These are phyloP conservation scores for Lepus europaeus DNA, from an alignment of 2,113 vertebrate genomes.

Conservation along the genomic window DNA sequence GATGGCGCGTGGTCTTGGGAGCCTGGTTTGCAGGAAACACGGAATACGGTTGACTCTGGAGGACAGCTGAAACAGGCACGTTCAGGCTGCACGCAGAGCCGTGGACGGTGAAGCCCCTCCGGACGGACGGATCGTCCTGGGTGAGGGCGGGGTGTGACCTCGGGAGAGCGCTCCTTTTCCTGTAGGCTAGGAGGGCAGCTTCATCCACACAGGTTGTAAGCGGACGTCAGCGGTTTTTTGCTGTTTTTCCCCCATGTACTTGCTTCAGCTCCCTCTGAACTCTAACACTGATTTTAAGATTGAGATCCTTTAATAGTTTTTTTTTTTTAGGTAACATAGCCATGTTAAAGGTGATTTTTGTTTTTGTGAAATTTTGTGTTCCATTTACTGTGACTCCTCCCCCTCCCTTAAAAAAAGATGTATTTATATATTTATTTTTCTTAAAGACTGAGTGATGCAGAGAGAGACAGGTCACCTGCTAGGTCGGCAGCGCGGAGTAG, in stretches of 20 bases:
- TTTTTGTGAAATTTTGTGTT: slow-evolving; percentile 36
- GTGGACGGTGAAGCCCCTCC: too few relatives aligned
- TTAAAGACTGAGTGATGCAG: too few relatives aligned
- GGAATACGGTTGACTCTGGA: slow-evolving; percentile 4
- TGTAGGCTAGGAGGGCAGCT: background rate
- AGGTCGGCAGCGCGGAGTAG: too few relatives aligned
- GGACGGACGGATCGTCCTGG: background rate
- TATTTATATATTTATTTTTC: too few relatives aligned
- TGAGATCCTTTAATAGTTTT: background rate
- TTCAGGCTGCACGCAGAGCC: background rate
- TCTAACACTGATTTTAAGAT: background rate
- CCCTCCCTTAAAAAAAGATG: too few relatives aligned
- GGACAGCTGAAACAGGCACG: slow-evolving; percentile 18
- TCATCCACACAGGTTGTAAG: background rate
- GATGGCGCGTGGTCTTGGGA: too few relatives aligned
- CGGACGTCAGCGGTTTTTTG: background rate
- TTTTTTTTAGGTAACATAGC: too few relatives aligned
- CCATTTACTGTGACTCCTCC: background rate
- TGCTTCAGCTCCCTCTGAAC: background rate
- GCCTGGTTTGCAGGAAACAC: background rate
- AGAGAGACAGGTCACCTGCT: too few relatives aligned
- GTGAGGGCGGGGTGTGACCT: background rate
- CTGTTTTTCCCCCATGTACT: background rate
- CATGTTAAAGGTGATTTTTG: background rate
- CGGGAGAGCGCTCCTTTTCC: too few relatives aligned